Conservation (phyloP, 2,888 invertebrate species). For the Ectemnius continuus region DNA sequence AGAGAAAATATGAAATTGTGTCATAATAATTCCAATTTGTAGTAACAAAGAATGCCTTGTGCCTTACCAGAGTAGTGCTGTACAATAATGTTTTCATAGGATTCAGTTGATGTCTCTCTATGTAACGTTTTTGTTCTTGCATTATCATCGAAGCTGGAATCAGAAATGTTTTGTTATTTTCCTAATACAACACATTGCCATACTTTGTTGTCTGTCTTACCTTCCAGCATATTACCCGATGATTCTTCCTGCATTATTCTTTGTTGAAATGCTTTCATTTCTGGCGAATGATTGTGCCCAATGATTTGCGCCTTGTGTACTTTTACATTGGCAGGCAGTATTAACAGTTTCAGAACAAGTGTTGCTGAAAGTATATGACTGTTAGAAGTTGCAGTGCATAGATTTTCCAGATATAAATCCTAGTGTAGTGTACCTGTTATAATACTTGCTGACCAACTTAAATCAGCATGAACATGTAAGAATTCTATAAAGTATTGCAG, state of each 20-base stretch:
- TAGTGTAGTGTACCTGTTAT: conserved; percentile 84
- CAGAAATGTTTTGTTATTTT: background rate
- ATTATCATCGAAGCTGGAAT: background rate
- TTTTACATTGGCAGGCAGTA: background rate
- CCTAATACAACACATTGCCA: too few species aligned
- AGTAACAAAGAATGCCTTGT: background rate
- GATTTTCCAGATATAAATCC: too few species aligned
- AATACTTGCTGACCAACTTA: conserved; percentile 97
- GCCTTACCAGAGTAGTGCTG: background rate
- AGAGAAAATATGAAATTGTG: conserved; percentile 13
- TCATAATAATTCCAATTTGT: background rate
- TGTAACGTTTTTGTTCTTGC: background rate
- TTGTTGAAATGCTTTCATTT: background rate
- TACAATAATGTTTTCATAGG: background rate
- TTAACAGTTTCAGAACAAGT: background rate
- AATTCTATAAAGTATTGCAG: conserved; percentile 90
- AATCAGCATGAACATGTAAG: conserved; percentile 87
- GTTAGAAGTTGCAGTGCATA: too few species aligned
- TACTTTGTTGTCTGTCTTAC: background rate
- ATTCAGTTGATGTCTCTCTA: background rate
- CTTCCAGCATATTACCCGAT: background rate
- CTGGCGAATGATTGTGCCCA: background rate
- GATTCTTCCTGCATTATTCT: background rate
- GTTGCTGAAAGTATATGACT: background rate
- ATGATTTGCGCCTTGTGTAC: background rate